Base-by-base conservation (phyloP, 2,113 vertebrate species). In the Felis chaus region DNA sequence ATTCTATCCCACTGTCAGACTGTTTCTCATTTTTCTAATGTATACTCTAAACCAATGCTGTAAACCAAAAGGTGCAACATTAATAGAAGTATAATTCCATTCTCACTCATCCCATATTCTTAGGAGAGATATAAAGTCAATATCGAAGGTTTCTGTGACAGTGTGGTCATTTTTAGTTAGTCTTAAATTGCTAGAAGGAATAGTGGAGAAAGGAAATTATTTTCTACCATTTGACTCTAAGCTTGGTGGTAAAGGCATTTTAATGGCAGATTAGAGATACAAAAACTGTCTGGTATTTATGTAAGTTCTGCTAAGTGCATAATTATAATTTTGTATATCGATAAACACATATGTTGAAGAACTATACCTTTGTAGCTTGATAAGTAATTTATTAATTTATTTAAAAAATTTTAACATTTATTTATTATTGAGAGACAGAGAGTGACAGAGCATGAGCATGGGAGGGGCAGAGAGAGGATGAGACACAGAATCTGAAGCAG, bases 341-440 rank as follows among this genome's bases (percentile, higher is more conserved):
- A 71, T 78, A 94, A 88, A 68, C 12, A 83, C 48, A 57, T n/a
- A 73, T 41, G 88, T 82, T 86, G 50, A 95, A 96, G 68, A 95
- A 41, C 11, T 45, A 41, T 41, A 85, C 1, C 95, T 96, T 55
- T 48, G n/a, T 31, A 95, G 23, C 10, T 76, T 97, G 55, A 89
- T 65, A 97, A 66, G 33, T 33, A 92, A 55, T 53, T 87, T 84
- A 97, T 14, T 45, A 45, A 45, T 45, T 45, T 45, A 45, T 45
- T 45, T 1, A 45, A 9, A 45, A 45, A 45, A 9, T 2, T 45
- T 45, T 45, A 45, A 9, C 45, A 45, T 9, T 9, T 9, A 45
- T 45, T 45, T 45, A 45, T 45, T 45, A 45, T 45, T 45, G 45
- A 45, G 45, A 45, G 45, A 45, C 45, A 45, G 45, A 9, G 45